Conservation (phyloP, 2,888 invertebrate species). For the Oxyteleia sp. region DNA sequence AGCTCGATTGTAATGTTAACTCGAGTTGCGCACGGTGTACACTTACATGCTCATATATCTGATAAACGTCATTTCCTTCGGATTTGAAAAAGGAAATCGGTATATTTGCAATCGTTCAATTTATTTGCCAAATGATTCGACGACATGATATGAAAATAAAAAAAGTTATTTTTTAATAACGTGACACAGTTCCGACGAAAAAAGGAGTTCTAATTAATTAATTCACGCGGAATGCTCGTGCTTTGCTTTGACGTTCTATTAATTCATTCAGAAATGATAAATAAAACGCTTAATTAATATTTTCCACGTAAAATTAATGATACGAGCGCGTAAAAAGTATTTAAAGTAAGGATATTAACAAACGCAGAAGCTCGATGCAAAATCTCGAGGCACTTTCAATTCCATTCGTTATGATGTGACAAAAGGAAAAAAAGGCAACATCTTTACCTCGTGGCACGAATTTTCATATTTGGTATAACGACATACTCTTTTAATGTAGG, state of each 20-base stretch:
- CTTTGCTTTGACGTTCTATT: neutral
- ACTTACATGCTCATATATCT: conserved; percentile 13
- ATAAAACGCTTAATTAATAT: conserved; percentile 33
- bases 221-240: neutral
- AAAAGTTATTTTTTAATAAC: neutral
- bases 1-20: conserved; percentile 73
- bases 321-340: conserved; percentile 8
- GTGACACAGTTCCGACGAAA: neutral
- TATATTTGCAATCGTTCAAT: conserved; percentile 44
- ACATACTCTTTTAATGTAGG: conserved; percentile 42
- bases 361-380: conserved; percentile 7
- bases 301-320: conserved; percentile 8
- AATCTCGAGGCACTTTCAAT: conserved; percentile 37
- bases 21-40: conserved; percentile 42
- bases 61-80: conserved; percentile 39
- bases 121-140: conserved; percentile 27
- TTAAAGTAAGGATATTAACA: conserved; percentile 27
- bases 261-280: conserved; percentile 14
- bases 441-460: conserved; percentile 53
- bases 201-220: conserved; percentile 20
- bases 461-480: conserved; percentile 55
- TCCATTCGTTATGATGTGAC: conserved; percentile 18
- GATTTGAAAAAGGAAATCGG: conserved; percentile 35
- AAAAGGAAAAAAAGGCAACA: conserved; percentile 39
- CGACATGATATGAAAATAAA: neutral